Percentiles rank a stretch among this genome's conserved stretches.
Conservation (phyloP, 2,888 invertebrate genomes). For the Athalia rosae region DNA sequence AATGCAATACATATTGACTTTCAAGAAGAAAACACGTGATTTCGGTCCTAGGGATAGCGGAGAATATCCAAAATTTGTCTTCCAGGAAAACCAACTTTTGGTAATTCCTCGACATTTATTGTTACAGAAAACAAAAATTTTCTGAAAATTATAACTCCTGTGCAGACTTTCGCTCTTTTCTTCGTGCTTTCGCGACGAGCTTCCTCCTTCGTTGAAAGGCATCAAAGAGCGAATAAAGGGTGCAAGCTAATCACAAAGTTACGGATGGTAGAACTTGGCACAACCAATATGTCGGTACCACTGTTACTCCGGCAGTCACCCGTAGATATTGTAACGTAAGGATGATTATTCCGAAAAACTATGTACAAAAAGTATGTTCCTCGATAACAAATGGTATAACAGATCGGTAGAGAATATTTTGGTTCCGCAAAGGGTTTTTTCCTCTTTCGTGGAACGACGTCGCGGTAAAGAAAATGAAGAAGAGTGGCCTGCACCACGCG, state of each 20-base stretch:
- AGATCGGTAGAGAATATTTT: not conserved
- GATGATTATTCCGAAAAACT: slow-evolving; percentile 10
- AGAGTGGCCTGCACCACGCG: not conserved
- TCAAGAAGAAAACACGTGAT: no score
- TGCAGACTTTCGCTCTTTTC: no score
- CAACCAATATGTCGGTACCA: slow-evolving; percentile 20
- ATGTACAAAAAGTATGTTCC: slow-evolving; percentile 1
- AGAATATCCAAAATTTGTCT: no score
- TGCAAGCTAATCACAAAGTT: not conserved
- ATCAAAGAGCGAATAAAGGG: not conserved
- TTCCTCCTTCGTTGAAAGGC: not conserved
- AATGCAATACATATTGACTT: no score
- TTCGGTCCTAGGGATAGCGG: no score
- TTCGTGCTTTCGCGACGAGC: not conserved
- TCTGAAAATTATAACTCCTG: no score
- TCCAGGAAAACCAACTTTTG: no score
- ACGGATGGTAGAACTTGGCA: not conserved
- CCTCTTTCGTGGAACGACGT: not conserved
- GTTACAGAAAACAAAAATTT: no score
- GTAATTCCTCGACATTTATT: no score
- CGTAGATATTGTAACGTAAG: slow-evolving; percentile 25
- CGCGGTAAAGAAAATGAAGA: not conserved
- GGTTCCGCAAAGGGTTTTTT: not conserved
- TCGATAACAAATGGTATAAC: slow-evolving; percentile 20
- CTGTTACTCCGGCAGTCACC: not conserved